Evolutionary conservation across 2,797 vertebrate genomes (phyloP).

Genomic region (Cheirogaleus major): DNA sequence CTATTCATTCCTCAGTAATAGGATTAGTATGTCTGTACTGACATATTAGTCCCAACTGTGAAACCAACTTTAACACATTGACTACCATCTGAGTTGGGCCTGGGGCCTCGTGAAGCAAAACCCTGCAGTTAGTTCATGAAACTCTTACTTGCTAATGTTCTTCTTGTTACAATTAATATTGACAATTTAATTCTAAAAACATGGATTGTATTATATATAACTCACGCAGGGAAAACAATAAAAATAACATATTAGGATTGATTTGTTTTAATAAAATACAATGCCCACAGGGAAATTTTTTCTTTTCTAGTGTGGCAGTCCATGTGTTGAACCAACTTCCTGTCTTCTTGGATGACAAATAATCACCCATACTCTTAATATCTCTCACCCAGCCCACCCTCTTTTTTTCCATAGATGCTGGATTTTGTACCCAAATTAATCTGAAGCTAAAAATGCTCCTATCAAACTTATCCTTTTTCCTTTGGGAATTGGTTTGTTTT

Average conservation of each 20-base stretch:
- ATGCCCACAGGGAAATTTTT: too few relatives aligned
- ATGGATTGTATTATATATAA: too few relatives aligned
- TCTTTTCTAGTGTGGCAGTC: too few relatives aligned
- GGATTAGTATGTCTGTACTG: not conserved
- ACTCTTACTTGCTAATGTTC: too few relatives aligned
- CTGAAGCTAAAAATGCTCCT: not conserved
- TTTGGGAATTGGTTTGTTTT: not conserved
- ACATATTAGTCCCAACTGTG: not conserved
- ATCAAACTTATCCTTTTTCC: not conserved
- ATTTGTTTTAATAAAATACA: too few relatives aligned
- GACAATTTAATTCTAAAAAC: too few relatives aligned
- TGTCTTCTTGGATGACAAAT: not conserved
- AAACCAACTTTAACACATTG: not conserved
- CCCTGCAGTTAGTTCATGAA: too few relatives aligned
- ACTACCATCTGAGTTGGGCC: too few relatives aligned
- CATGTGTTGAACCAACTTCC: not conserved
- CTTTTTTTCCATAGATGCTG: not conserved
- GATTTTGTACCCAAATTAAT: not conserved
- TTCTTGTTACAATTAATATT: too few relatives aligned
- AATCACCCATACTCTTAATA: not conserved
- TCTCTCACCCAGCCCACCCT: not conserved
- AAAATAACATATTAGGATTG: too few relatives aligned
- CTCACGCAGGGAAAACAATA: too few relatives aligned
- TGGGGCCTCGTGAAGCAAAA: too few relatives aligned
- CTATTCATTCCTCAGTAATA: not conserved